phyloP scores from a whole-genome alignment of 2,113 vertebrate genomes.

The Otocyon megalotis region DNA sequence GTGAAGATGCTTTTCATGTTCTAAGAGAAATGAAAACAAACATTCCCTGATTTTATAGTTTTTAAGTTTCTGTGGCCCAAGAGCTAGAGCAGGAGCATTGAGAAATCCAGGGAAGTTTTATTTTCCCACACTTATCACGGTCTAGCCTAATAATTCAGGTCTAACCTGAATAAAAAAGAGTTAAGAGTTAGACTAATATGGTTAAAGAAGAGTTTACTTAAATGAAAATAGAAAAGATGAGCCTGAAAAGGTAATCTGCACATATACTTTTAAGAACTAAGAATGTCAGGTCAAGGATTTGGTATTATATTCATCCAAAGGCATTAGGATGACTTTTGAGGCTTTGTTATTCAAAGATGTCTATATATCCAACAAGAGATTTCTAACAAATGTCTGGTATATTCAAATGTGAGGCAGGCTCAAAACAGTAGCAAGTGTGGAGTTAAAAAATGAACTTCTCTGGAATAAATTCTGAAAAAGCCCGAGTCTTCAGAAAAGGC shows the following conservation, averaged over 20 bases:
- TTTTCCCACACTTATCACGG: background rate
- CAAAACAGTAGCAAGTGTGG: background rate
- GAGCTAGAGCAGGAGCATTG: background rate
- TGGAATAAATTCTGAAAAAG: background rate
- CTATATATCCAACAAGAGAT: background rate
- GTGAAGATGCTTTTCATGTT: background rate
- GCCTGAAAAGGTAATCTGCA: background rate
- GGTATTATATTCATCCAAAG: background rate
- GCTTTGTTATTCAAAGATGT: background rate
- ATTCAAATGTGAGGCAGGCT: background rate
- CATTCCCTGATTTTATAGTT: background rate
- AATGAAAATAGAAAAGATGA: background rate
- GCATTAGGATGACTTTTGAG: background rate
- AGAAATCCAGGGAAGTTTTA: background rate
- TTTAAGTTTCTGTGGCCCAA: background rate
- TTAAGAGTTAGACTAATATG: background rate
- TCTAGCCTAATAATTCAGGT: background rate
- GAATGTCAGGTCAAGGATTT: background rate
- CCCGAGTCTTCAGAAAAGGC: background rate
- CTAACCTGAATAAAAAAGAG: background rate
- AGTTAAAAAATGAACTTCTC: background rate
- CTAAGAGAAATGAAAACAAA: background rate
- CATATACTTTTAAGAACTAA: background rate
- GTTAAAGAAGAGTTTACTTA: background rate
- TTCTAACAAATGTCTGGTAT: background rate